Evolutionary conservation across 2,797 vertebrate genomes (phyloP), one percentile per base, ranked within the genome.

Genomic region (Philypnodon macrostomus): DNA sequence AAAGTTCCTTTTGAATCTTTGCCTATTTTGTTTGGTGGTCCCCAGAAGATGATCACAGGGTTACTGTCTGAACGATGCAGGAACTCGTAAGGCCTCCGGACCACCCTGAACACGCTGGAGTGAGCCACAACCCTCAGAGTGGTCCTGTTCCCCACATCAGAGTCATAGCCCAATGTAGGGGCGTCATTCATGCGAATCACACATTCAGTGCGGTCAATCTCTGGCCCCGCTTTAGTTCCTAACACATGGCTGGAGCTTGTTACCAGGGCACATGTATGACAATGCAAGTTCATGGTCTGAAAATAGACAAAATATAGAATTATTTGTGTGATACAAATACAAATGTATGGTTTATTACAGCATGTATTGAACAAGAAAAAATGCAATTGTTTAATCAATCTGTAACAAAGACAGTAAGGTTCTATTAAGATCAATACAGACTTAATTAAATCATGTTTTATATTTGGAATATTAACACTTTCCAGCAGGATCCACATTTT

Each of bases 121-220:
- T 98, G 96, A 17, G 95, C 95, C 5, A 98, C 93, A 3, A 99
- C 92, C 0, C 96, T 91, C 74, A 97, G 87, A 2, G 89, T 92
- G 51, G 95, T 99, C 61, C 91, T 92, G 67, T 92, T 94, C 34
- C 96, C 97, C 2, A 98, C 91, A 0, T 98, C 97, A 0, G 63
- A 64, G 1, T 89, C 90, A 1, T 90, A 97, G 16, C 93, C 91
- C 0, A 87, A 70, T 15, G 94, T 97, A 35, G 97, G 97, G 0
- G 97, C 96, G 0, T 97, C 95, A 0, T 98, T 99, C 97, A 99
- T 99, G 50, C 97, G 96, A 52, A 99, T 96, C 16, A 93, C 91
- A 19, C 97, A 99, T 73, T 98, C 91, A 0, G 91, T 75, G 0
- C 34, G 73, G 44, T 99, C 91, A 0, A 99, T 96, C 73, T 88